These are phyloP conservation scores for Eupithecia pulchellata DNA, from an alignment of 2,888 invertebrate species.

Conservation along the genomic window DNA sequence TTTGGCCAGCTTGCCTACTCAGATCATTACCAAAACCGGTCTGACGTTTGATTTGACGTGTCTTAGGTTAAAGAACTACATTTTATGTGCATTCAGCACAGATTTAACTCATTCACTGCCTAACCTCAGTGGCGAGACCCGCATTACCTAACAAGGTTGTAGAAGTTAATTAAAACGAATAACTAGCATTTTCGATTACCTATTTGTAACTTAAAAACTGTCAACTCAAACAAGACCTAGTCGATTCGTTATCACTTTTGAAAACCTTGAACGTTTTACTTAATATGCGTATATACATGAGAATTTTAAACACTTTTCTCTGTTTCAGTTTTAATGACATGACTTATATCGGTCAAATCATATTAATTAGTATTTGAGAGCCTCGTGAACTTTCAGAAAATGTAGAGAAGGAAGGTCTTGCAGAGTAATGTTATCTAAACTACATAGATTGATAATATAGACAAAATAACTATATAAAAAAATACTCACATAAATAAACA, in stretches of 20 bases:
- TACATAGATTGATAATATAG: not conserved
- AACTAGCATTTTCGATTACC: no score
- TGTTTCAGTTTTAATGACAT: no score
- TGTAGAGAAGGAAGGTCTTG: not conserved
- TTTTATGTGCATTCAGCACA: not conserved
- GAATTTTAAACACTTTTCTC: no score
- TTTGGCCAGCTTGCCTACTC: not conserved
- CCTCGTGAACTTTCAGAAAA: no score
- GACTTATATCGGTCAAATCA: no score
- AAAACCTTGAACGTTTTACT: no score
- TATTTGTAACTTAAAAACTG: not conserved
- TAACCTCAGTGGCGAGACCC: not conserved
- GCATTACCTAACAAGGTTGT: not conserved
- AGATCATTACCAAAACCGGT: not conserved
- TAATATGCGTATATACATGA: no score
- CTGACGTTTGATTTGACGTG: not conserved
- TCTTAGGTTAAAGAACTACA: not conserved
- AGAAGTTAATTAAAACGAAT: no score
- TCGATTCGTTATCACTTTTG: no score
- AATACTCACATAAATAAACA: slow-evolving; percentile 42
- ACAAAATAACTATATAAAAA: slow-evolving; percentile 12
- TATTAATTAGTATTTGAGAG: no score
- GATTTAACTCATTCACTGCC: not conserved
- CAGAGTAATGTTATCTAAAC: not conserved
- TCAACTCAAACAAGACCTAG: not conserved